Conservation (phyloP, 2,113 vertebrate species). For the Anguilla rostrata region DNA sequence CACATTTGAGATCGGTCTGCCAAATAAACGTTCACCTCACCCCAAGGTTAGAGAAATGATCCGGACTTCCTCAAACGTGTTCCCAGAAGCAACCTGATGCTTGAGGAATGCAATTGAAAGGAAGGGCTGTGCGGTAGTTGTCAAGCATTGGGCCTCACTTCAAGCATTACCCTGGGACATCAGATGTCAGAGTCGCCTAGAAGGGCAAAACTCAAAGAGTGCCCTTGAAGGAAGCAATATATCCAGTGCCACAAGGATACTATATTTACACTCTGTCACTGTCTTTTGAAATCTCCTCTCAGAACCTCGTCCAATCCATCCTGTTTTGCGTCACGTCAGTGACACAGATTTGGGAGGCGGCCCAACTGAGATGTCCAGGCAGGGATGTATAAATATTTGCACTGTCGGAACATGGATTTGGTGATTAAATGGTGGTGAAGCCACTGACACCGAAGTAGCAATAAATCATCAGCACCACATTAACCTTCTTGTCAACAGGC, state of each 20-base stretch:
- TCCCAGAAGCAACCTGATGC: background rate
- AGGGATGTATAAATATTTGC: conserved; percentile 23
- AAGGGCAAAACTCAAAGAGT: conserved; percentile 20
- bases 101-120: background rate
- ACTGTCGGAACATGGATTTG: conserved; percentile 9
- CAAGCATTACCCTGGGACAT: background rate
- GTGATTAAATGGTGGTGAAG: conserved; percentile 18
- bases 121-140: background rate
- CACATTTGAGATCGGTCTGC: background rate
- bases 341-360: background rate
- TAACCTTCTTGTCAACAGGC: background rate
- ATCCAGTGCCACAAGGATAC: conserved; percentile 15
- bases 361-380: conserved; percentile 20
- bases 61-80: background rate
- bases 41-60: background rate
- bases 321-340: background rate
- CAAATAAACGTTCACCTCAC: background rate
- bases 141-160: background rate
- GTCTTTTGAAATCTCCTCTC: conserved; percentile 11
- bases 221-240: background rate
- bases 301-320: conserved; percentile 8
- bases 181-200: background rate
- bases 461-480: background rate
- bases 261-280: conserved; percentile 22
- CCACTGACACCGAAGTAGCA: background rate